Conservation (phyloP, 2,113 vertebrate genomes). For the Gadus macrocephalus region DNA sequence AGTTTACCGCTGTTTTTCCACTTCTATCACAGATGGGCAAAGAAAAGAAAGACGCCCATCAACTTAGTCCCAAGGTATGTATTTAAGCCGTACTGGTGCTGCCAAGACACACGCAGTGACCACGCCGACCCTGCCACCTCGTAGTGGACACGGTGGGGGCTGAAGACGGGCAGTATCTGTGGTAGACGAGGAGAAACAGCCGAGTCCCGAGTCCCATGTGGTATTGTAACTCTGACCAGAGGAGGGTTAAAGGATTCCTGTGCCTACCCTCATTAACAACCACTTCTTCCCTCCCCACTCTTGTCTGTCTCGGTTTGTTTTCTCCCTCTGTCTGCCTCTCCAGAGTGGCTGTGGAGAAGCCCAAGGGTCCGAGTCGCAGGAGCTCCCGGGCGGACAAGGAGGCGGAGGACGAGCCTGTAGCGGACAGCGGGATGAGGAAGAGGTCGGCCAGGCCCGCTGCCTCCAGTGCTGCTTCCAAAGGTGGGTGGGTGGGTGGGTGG, state of each 20-base stretch:
- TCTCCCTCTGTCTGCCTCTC: slow-evolving; percentile 67
- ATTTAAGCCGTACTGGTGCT: slow-evolving; percentile 64
- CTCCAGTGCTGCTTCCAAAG: slow-evolving; percentile 79
- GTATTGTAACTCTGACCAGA: slow-evolving; percentile 57
- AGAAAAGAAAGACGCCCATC: slow-evolving; percentile 83
- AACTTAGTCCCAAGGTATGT: slow-evolving; percentile 81
- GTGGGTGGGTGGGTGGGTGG: slow-evolving; percentile 44
- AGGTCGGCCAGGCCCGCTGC: slow-evolving; percentile 85
- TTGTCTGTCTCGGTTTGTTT: slow-evolving; percentile 15
- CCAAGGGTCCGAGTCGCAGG: slow-evolving; percentile 88
- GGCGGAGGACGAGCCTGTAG: slow-evolving; percentile 76
- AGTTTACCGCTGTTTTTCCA: slow-evolving; percentile 81
- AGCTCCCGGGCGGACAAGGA: slow-evolving; percentile 93
- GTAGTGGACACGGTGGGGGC: slow-evolving; percentile 59
- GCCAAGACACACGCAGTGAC: slow-evolving; percentile 63
- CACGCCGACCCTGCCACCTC: slow-evolving; percentile 46
- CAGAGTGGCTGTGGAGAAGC: slow-evolving; percentile 86
- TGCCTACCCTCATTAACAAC: slow-evolving; percentile 5
- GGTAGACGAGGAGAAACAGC: slow-evolving; percentile 81
- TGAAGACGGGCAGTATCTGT: slow-evolving; percentile 72
- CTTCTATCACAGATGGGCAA: slow-evolving; percentile 83
- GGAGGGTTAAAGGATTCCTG: slow-evolving; percentile 39
- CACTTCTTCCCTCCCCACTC: slow-evolving; percentile 14
- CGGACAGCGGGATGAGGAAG: slow-evolving; percentile 89
- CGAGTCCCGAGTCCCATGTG: slow-evolving; percentile 54